A percentile compares a stretch with the other conserved stretches of the same genome.
Evolutionary conservation across 2,797 vertebrate species (phyloP).

Genomic region (Pyrocephalus nanus): DNA sequence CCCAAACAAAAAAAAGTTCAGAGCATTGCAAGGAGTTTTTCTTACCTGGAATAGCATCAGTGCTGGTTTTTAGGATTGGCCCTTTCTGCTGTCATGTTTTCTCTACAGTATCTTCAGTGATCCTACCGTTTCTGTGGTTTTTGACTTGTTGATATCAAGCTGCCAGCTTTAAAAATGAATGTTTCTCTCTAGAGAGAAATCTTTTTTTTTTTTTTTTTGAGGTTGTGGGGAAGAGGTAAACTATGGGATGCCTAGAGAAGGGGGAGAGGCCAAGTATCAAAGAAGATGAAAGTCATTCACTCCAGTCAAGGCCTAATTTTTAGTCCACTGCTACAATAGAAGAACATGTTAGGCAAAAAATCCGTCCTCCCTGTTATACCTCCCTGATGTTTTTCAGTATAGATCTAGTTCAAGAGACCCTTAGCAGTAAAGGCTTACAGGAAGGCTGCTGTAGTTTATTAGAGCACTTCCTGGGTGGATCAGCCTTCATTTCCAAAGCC

Average conservation of each 20-base stretch:
- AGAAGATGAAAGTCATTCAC: neutral
- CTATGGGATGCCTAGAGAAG: neutral
- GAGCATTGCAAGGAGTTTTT: neutral
- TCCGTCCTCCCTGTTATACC: neutral
- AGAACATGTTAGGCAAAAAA: neutral
- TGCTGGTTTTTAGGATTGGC: neutral
- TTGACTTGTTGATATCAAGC: neutral
- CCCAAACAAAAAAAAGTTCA: neutral
- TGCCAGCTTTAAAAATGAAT: neutral
- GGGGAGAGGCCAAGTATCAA: neutral
- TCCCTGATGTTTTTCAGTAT: neutral
- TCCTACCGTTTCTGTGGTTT: neutral
- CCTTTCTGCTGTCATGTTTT: neutral
- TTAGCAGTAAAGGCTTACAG: neutral
- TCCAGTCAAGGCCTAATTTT: neutral
- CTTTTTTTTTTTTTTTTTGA: neutral
- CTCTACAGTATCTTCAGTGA: neutral
- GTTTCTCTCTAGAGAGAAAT: neutral
- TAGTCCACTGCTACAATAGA: neutral
- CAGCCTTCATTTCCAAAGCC: neutral
- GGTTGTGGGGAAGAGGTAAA: neutral
- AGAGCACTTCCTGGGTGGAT: neutral
- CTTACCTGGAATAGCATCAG: neutral
- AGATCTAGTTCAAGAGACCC: neutral
- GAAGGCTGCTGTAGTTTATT: neutral